A percentile compares a stretch with the other conserved stretches of the same genome.
These are phyloP conservation scores for Philaethria dido DNA, from an alignment of 2,888 invertebrate species.

Conservation along the genomic window DNA sequence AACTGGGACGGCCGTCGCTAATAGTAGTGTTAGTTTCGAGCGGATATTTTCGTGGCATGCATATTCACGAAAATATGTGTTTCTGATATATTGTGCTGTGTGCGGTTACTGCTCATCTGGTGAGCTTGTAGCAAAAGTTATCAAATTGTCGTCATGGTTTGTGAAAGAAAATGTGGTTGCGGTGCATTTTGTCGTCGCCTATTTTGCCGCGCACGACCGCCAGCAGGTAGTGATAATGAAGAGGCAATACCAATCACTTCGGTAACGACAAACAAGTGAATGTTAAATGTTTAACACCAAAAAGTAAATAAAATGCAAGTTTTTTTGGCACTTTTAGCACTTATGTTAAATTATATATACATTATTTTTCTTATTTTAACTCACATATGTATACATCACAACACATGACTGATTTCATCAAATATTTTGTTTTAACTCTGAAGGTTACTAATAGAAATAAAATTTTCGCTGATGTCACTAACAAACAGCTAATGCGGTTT, in stretches of 20 bases:
- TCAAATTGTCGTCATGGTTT: conserved; percentile 34
- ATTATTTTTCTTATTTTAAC: too few relatives aligned
- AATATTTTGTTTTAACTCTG: conserved; percentile 58
- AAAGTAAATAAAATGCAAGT: conserved; percentile 26
- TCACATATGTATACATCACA: not conserved
- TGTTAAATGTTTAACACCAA: conserved; percentile 35
- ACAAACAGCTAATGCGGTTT: conserved; percentile 29
- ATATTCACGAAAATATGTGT: too few relatives aligned
- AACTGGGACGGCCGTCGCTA: conserved; percentile 43
- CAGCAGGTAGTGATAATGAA: conserved; percentile 52
- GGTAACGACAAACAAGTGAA: conserved; percentile 54
- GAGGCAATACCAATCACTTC: conserved; percentile 58
- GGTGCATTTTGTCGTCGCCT: conserved; percentile 68
- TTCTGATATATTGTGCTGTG: conserved; percentile 47
- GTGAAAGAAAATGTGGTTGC: conserved; percentile 58
- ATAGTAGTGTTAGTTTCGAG: conserved; percentile 49
- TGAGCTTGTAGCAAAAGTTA: conserved; percentile 5
- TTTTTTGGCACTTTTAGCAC: conserved; percentile 19
- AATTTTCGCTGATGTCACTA: conserved; percentile 55
- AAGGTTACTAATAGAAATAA: conserved; percentile 49
- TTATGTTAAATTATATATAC: not conserved
- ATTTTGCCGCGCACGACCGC: conserved; percentile 62
- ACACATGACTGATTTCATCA: not conserved
- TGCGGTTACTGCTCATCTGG: conserved; percentile 43
- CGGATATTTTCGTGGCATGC: conserved; percentile 66